These are phyloP conservation scores for Cynopterus brachyotis DNA, from an alignment of 2,113 vertebrate species.

Conservation along the genomic window DNA sequence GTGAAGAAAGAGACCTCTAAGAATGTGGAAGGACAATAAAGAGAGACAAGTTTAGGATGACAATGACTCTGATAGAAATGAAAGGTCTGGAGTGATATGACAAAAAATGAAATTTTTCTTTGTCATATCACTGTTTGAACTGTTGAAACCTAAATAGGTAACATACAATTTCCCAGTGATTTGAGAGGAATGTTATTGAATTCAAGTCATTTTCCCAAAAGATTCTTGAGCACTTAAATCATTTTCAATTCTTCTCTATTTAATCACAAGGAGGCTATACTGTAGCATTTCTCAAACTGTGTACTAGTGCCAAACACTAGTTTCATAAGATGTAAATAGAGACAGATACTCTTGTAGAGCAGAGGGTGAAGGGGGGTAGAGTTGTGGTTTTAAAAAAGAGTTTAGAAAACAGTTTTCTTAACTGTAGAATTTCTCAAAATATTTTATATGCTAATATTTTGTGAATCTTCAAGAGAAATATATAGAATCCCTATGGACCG, in stretches of 20 bases:
- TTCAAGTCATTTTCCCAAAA: constrained; percentile 1
- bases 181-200: not conserved
- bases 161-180: not conserved
- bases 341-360: not conserved
- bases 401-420: constrained; percentile 9
- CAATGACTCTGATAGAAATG: not conserved
- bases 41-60: not conserved
- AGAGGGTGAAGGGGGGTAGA: not conserved
- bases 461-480: not conserved
- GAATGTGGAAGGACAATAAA: not conserved
- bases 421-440: not conserved
- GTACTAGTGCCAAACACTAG: not conserved
- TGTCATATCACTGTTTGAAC: not conserved
- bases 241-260: not conserved
- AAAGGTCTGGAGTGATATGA: not conserved
- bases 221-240: not conserved
- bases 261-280: not conserved
- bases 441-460: not conserved
- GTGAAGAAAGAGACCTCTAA: not conserved
- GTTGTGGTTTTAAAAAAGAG: not conserved
- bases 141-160: not conserved
- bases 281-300: not conserved
- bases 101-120: not conserved
- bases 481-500: not conserved
- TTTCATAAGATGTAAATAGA: not conserved